These are phyloP conservation scores for Chrysodeixis includens DNA, from an alignment of 2,888 invertebrate genomes.

Conservation along the genomic window DNA sequence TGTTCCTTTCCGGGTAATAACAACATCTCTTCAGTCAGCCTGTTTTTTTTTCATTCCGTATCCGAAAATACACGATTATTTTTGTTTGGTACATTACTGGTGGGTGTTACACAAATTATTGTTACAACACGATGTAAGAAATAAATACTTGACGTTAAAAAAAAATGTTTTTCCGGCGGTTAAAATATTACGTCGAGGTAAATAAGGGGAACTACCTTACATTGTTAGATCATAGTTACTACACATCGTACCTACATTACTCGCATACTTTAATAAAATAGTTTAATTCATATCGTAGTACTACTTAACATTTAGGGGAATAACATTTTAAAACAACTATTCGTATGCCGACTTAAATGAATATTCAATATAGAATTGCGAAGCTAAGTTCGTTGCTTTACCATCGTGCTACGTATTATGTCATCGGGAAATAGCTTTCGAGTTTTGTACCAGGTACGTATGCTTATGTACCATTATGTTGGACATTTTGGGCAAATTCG, in stretches of 20 bases:
- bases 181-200: too few species aligned
- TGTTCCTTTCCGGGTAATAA: neutral
- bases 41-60: neutral
- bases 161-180: too few species aligned
- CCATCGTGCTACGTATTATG: conserved; percentile 51
- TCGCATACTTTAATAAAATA: neutral
- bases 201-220: too few species aligned
- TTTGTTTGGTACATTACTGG: too few species aligned
- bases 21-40: neutral
- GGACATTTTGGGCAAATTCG: conserved; percentile 33
- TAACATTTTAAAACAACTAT: conserved; percentile 47
- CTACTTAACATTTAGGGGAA: conserved; percentile 40
- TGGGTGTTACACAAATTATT: too few species aligned
- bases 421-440: conserved; percentile 54
- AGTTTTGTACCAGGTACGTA: conserved; percentile 27
- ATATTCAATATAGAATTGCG: conserved; percentile 60
- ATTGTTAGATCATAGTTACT: conserved; percentile 18
- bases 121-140: too few species aligned
- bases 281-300: conserved; percentile 22
- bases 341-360: conserved; percentile 50
- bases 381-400: conserved; percentile 51
- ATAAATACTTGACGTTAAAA: too few species aligned
- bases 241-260: conserved; percentile 12
- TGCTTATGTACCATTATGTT: conserved; percentile 5
- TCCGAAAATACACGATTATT: too few species aligned